Conservation (phyloP, 2,113 vertebrate genomes). For the Craseonycteris thonglongyai region DNA sequence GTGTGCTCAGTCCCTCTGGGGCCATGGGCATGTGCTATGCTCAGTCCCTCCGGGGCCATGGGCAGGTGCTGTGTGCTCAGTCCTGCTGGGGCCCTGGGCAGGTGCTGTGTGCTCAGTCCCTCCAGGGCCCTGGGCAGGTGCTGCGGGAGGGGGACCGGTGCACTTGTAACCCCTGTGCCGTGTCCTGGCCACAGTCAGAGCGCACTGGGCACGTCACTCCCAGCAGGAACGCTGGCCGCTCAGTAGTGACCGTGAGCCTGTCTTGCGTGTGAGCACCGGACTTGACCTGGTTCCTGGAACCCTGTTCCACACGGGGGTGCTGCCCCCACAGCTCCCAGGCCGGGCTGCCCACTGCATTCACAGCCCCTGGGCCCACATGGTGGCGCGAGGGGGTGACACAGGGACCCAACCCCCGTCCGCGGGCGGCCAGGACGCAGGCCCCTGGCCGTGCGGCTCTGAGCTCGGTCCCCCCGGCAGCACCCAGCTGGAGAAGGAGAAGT, state of each 20-base stretch:
- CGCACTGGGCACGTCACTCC: neutral
- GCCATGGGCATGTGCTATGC: accelerated
- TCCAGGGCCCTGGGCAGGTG: accelerated
- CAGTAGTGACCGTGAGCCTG: neutral
- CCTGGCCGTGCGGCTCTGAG: neutral
- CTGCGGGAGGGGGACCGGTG: too few species aligned
- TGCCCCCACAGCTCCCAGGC: neutral
- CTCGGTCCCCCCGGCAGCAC: conserved; percentile 78
- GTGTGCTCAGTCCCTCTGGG: too few species aligned
- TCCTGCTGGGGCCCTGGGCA: accelerated
- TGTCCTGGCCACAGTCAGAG: accelerated
- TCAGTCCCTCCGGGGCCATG: accelerated
- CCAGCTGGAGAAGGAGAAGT: conserved; percentile 93
- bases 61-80: too few species aligned
- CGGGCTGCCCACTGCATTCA: neutral
- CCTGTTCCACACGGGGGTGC: accelerated
- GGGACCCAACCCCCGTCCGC: too few species aligned
- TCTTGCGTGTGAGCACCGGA: neutral
- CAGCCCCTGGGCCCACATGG: neutral
- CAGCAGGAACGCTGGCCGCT: neutral
- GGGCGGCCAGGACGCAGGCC: too few species aligned
- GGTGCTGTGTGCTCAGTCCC: accelerated
- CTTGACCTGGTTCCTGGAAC: neutral
- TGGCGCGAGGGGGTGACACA: too few species aligned
- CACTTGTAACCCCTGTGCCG: too few species aligned